Evolutionary conservation across 2,888 invertebrate genomes (phyloP).

Genomic region (Lobophora halterata): DNA sequence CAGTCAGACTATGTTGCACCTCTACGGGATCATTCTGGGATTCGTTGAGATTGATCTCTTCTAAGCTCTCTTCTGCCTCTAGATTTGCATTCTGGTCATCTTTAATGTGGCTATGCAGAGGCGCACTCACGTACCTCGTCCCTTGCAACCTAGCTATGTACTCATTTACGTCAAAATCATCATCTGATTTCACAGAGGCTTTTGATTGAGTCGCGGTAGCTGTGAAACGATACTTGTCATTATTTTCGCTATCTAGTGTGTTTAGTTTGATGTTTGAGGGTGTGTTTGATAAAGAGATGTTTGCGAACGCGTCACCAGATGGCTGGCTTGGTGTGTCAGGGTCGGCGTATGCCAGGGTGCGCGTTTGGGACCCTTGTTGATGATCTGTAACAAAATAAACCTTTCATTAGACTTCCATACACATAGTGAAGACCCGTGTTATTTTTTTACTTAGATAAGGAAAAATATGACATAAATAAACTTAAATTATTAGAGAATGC

Average conservation of each 20-base stretch:
- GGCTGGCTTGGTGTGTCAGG: slow-evolving; percentile 44
- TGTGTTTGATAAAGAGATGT: slow-evolving; percentile 24
- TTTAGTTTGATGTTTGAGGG: slow-evolving; percentile 24
- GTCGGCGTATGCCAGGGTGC: slow-evolving; percentile 49
- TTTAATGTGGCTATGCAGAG: slow-evolving; percentile 59
- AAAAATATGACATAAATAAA: neutral
- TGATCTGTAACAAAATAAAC: slow-evolving; percentile 62
- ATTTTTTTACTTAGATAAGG: too few species aligned
- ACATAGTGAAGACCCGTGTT: too few species aligned
- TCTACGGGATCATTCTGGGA: slow-evolving; percentile 41
- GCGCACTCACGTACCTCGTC: slow-evolving; percentile 69
- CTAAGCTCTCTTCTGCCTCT: slow-evolving; percentile 65
- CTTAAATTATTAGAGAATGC: too few species aligned
- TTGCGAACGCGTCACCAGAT: slow-evolving; percentile 54
- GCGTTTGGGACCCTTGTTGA: slow-evolving; percentile 42
- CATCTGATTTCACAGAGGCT: slow-evolving; percentile 52
- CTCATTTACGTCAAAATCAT: slow-evolving; percentile 75
- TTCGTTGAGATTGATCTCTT: slow-evolving; percentile 67
- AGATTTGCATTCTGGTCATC: slow-evolving; percentile 76
- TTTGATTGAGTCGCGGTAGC: slow-evolving; percentile 41
- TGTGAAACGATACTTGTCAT: slow-evolving; percentile 26
- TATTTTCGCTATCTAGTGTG: slow-evolving; percentile 32
- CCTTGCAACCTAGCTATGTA: slow-evolving; percentile 73
- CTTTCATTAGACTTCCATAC: neutral
- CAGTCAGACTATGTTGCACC: slow-evolving; percentile 61